These are phyloP conservation scores for Monodelphis domestica DNA, from an alignment of 2,797 vertebrate species.

Conservation along the genomic window DNA sequence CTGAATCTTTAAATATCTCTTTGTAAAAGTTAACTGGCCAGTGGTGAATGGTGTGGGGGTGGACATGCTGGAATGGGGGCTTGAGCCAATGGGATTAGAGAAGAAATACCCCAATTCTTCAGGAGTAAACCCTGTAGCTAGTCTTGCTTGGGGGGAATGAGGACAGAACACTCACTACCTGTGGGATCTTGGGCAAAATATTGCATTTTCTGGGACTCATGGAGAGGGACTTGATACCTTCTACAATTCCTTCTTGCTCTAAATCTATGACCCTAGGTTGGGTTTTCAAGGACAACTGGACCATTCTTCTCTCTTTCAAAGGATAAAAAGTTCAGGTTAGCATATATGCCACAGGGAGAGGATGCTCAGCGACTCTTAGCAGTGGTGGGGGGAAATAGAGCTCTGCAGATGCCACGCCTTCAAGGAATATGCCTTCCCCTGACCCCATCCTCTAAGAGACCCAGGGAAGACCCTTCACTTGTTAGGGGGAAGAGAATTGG, in stretches of 20 bases:
- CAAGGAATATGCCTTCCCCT: neutral
- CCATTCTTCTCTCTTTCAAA: neutral
- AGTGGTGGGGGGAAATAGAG: neutral
- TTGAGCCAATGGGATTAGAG: neutral
- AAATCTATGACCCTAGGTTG: neutral
- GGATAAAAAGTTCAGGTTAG: neutral
- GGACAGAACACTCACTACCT: neutral
- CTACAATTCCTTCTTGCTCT: neutral
- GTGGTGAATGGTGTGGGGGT: neutral
- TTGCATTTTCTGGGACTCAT: neutral
- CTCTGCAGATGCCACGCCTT: neutral
- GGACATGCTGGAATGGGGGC: neutral
- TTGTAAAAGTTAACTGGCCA: neutral
- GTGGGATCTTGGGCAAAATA: neutral
- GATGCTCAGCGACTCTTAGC: neutral
- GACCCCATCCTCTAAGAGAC: neutral
- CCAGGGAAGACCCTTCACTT: neutral
- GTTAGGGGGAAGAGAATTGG: neutral
- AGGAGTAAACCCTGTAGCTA: neutral
- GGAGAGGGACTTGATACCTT: neutral
- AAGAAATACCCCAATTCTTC: neutral
- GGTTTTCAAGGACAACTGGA: neutral
- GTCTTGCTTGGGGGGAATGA: neutral
- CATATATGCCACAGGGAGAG: neutral
- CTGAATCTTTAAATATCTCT: neutral